A percentile compares a stretch with the other conserved stretches of the same genome.
These are phyloP conservation scores for Antheraea pernyi DNA, from an alignment of 1,140 invertebrate species.

Conservation along the genomic window DNA sequence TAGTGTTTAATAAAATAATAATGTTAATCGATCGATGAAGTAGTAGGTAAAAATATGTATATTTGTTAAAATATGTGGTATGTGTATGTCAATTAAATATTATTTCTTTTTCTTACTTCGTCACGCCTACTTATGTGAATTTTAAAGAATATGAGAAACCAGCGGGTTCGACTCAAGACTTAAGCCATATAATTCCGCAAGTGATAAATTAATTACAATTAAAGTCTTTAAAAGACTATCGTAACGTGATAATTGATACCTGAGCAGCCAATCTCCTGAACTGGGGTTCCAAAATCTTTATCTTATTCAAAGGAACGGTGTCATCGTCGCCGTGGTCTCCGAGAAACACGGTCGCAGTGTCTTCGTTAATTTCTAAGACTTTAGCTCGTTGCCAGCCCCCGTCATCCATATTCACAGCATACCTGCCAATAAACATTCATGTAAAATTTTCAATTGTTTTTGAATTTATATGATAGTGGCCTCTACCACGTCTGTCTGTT, in stretches of 20 bases:
- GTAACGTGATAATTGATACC: conserved; percentile 49
- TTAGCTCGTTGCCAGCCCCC: conserved; percentile 81
- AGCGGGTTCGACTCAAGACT: background rate
- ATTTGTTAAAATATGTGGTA: too few species aligned
- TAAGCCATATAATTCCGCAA: too few species aligned
- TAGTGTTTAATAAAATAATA: too few species aligned
- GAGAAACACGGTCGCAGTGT: conserved; percentile 79
- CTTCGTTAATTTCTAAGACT: conserved; percentile 72
- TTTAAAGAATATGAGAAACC: too few species aligned
- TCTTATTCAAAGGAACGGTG: conserved; percentile 58
- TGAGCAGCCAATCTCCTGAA: conserved; percentile 81
- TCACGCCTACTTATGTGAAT: too few species aligned
- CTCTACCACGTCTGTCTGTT: too few species aligned
- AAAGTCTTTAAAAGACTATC: background rate
- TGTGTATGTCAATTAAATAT: too few species aligned
- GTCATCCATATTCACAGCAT: conserved; percentile 80
- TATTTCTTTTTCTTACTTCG: too few species aligned
- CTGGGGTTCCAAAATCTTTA: conserved; percentile 79
- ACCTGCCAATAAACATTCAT: conserved; percentile 66
- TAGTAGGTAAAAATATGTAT: too few species aligned
- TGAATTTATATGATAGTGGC: too few species aligned
- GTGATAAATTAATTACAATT: too few species aligned
- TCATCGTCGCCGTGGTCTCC: conserved; percentile 84
- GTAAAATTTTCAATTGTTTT: background rate
- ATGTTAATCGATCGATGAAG: too few species aligned